Conservation (phyloP, 2,113 vertebrate species). For the Microcebus griseorufus region DNA sequence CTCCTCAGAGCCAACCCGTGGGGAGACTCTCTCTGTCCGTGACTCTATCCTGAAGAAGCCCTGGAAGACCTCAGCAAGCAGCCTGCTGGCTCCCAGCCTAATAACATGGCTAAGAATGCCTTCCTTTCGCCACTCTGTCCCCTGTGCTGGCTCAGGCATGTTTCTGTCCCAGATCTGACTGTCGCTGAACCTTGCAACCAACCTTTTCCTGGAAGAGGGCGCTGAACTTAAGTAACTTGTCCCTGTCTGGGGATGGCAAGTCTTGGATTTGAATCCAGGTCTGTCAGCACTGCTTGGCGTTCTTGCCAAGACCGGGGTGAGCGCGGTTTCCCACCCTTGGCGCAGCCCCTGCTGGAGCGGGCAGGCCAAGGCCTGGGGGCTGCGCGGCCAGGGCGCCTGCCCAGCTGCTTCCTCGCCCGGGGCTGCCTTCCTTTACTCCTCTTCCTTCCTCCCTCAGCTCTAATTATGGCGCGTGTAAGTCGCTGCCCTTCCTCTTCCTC, state of each 20-base stretch:
- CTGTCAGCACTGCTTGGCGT: not conserved
- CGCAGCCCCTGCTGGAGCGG: not conserved
- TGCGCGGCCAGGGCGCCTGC: not conserved
- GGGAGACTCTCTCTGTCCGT: too few species aligned
- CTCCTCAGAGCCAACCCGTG: not conserved
- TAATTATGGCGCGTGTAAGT: conserved; percentile 2
- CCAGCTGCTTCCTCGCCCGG: conserved; percentile 50
- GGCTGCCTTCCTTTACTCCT: not conserved
- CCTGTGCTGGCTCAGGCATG: rapidly evolving
- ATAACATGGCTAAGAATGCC: not conserved
- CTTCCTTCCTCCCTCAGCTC: conserved; percentile 60
- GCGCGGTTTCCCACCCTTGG: rapidly evolving
- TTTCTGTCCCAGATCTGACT: rapidly evolving
- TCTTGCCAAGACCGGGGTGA: not conserved
- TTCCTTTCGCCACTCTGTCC: not conserved
- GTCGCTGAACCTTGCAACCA: rapidly evolving
- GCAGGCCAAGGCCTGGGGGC: not conserved
- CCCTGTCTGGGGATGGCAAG: rapidly evolving
- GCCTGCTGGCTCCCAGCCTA: not conserved
- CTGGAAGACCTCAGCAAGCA: too few species aligned
- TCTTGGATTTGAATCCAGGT: too few species aligned
- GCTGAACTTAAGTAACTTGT: not conserved
- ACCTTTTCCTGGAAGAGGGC: not conserved
- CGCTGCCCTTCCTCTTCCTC: conserved; percentile 44
- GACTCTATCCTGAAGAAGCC: not conserved